Evolutionary conservation across 2,797 vertebrate species (phyloP), one percentile per base, ranked within the genome.

Genomic region (Tragelaphus eurycerus): DNA sequence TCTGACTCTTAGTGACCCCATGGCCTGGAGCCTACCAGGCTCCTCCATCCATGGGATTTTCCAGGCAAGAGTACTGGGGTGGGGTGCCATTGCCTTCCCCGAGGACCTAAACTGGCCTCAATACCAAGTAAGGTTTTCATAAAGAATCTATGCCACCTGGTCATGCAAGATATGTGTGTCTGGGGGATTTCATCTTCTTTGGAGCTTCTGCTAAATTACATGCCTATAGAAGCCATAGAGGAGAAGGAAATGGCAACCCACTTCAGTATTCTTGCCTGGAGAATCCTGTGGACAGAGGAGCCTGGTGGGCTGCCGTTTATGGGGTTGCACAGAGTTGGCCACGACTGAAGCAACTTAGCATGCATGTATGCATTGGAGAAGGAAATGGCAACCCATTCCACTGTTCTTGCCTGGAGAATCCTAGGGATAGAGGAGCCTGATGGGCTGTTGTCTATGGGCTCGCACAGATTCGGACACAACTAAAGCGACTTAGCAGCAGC

Each of bases 381-480:
- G 34, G n/a, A 67, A 67, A 67, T 67, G 64, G n/a, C 4, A 71
- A 38, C 64, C n/a, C 10, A 38, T n/a, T 38, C 4, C 10, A 71
- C 10, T 38, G 12, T 71, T 38, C 34, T 38, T 38, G 64, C n/a
- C 64, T 71, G 10, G 34, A 71, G 34, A 71, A 71, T 38, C n/a
- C 64, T 23, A 21, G 19, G 64, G 64, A 71, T n/a, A 71, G 19
- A 71, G 64, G 64, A 71, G 19, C 5, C 19, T 38, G 10, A 19
- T 12, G 64, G 64, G 64, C 34, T 71, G 64, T n/a, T 0, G 0
- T 23, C 19, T 23, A 23, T 23, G 19, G 34, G 34, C 19, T 71
- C 0, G 0, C 19, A 23, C 64, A 38, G 64, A 23, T n/a, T 71
- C 0, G 0, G 64, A 71, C 2, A 21, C 0, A 0, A 71, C 34